Percentiles rank a stretch among this genome's conserved stretches.
phyloP scores from a whole-genome alignment of 2,113 vertebrate species.

The Peromyscus californicus region DNA sequence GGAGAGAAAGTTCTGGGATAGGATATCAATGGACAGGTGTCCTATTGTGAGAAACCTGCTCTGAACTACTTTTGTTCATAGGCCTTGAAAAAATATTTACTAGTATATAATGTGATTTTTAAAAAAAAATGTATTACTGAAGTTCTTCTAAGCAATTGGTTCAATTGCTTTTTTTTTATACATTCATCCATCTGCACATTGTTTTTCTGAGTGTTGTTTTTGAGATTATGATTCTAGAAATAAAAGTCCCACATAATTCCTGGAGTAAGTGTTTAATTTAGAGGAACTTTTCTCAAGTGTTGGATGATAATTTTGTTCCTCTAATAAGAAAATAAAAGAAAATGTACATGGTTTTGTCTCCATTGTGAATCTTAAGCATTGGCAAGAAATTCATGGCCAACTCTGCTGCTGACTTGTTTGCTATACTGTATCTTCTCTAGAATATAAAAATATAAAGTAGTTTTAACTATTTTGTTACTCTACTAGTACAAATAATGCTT shows the following conservation, averaged over 20 bases:
- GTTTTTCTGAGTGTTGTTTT: conserved; percentile 34
- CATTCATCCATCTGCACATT: conserved; percentile 21
- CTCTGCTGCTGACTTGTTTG: neutral
- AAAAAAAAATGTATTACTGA: conserved; percentile 8
- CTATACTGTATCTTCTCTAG: neutral
- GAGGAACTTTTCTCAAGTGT: neutral
- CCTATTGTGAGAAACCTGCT: neutral
- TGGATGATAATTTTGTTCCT: conserved; percentile 31
- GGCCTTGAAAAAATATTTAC: neutral
- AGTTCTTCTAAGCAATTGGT: neutral
- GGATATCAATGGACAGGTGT: neutral
- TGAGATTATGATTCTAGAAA: conserved; percentile 13
- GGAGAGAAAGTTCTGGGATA: conserved; percentile 36
- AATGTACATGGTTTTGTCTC: neutral
- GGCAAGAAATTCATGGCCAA: neutral
- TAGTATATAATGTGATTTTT: neutral
- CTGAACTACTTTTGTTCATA: neutral
- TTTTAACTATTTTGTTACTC: conserved; percentile 32
- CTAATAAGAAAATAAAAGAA: neutral
- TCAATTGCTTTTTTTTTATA: neutral
- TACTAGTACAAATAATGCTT: neutral
- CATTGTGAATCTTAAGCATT: neutral
- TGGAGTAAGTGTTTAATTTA: neutral
- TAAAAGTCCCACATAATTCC: conserved; percentile 20
- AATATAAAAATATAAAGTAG: neutral